phyloP scores from a whole-genome alignment of 2,113 vertebrate genomes.

The Ochotona curzoniae region DNA sequence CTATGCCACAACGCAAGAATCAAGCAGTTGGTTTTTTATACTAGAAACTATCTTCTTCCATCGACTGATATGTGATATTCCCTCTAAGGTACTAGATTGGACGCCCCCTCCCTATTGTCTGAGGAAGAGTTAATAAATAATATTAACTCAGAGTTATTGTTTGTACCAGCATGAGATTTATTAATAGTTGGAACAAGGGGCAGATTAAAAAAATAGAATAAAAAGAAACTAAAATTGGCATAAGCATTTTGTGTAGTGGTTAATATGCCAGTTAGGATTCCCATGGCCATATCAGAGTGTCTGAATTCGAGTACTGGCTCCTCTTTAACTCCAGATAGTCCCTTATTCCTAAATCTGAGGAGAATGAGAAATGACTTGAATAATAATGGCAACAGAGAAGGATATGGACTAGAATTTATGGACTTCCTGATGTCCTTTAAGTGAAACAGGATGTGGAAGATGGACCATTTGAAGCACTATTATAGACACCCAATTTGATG shows the following conservation, averaged over 20 bases:
- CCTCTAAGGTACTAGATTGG: background rate
- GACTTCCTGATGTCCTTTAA: background rate
- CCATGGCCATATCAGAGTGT: too few species aligned
- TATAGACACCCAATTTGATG: slow-evolving; percentile 6
- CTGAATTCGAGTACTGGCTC: too few species aligned
- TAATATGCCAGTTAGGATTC: too few species aligned
- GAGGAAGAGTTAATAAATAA: background rate
- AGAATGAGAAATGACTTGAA: background rate
- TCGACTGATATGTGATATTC: background rate
- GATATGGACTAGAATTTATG: background rate
- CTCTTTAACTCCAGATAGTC: background rate
- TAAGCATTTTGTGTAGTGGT: too few species aligned
- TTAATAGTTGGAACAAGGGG: background rate
- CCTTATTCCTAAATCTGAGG: slow-evolving; percentile 7
- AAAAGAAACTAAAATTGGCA: slow-evolving; percentile 2
- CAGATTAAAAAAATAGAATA: background rate
- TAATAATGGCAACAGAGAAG: background rate
- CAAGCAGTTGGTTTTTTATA: background rate
- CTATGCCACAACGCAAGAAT: too few species aligned
- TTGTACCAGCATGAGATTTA: background rate
- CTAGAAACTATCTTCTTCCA: background rate
- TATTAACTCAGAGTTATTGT: background rate
- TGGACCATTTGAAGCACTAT: slow-evolving; percentile 25
- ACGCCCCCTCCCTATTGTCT: background rate
- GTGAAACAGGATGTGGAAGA: background rate